Evolutionary conservation across 1,140 invertebrate species (phyloP).

Genomic region (Tenebrio molitor): DNA sequence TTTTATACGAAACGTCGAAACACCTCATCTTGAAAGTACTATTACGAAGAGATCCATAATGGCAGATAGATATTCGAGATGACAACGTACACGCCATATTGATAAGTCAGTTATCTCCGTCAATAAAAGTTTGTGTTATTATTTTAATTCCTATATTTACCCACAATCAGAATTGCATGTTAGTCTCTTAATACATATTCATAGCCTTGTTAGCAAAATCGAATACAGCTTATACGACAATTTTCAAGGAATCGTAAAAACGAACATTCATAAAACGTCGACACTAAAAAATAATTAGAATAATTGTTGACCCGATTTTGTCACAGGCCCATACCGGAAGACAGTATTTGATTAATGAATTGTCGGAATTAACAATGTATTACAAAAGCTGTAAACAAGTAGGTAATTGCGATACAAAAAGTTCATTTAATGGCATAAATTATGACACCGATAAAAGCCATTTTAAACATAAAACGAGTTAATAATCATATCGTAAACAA

Average conservation of each 20-base stretch:
- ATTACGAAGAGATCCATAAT: slow-evolving; percentile 23
- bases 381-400: slow-evolving; percentile 30
- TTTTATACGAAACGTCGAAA: slow-evolving; percentile 26
- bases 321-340: not conserved
- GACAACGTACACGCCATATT: not conserved
- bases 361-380: slow-evolving; percentile 26
- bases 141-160: slow-evolving; percentile 12
- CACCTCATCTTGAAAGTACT: slow-evolving; percentile 27
- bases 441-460: slow-evolving; percentile 26
- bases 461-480: slow-evolving; percentile 35
- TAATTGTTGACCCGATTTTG: slow-evolving; percentile 18
- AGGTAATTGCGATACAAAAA: slow-evolving; percentile 25
- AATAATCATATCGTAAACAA: slow-evolving; percentile 37
- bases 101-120: not conserved
- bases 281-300: not conserved
- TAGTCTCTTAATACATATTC: slow-evolving; percentile 5
- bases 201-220: slow-evolving; percentile 39
- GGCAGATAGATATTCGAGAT: not conserved
- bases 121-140: slow-evolving; percentile 17
- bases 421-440: slow-evolving; percentile 36
- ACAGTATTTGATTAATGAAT: slow-evolving; percentile 1
- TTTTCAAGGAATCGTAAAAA: slow-evolving; percentile 23
- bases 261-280: slow-evolving; percentile 4
- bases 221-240: slow-evolving; percentile 8
- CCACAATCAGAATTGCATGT: slow-evolving; percentile 26